These are phyloP conservation scores for Pholis gunnellus DNA, from an alignment of 2,113 vertebrate species.

Conservation along the genomic window DNA sequence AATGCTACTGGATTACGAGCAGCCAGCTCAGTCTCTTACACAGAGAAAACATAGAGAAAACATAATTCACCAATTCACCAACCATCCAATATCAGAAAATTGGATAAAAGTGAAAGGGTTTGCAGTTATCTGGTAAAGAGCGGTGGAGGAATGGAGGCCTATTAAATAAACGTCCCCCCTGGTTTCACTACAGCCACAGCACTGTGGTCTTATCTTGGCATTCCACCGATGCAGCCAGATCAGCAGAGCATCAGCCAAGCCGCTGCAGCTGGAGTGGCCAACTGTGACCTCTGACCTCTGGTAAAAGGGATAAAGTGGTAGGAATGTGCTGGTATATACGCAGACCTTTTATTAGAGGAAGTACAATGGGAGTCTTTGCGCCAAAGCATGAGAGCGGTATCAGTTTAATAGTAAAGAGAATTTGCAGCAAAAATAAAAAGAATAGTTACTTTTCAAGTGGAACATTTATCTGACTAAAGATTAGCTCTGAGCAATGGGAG, in stretches of 20 bases:
- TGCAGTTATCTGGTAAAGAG: conserved; percentile 23
- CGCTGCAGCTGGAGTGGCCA: conserved; percentile 63
- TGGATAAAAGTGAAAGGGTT: conserved; percentile 12
- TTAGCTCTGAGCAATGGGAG: conserved; percentile 46
- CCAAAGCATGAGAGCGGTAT: neutral
- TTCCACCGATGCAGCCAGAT: conserved; percentile 76
- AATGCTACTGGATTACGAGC: conserved; percentile 11
- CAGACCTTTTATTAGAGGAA: conserved; percentile 35
- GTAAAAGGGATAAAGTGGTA: conserved; percentile 63
- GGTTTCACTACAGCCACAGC: conserved; percentile 19
- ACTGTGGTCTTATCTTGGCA: conserved; percentile 73
- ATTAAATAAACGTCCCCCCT: conserved; percentile 40
- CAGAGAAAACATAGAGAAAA: conserved; percentile 14
- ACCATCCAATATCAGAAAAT: conserved; percentile 5
- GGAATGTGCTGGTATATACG: conserved; percentile 76
- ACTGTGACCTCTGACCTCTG: conserved; percentile 72
- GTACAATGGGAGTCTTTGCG: conserved; percentile 67
- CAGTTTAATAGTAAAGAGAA: conserved; percentile 33
- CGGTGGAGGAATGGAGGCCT: conserved; percentile 7
- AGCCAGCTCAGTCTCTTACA: neutral
- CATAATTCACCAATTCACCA: neutral
- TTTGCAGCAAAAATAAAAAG: conserved; percentile 10
- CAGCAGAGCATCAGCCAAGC: conserved; percentile 67
- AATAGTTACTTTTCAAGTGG: conserved; percentile 26
- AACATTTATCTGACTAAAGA: conserved; percentile 44